Evolutionary conservation across 2,113 vertebrate genomes (phyloP).

Genomic region (Syngnathus scovelli): DNA sequence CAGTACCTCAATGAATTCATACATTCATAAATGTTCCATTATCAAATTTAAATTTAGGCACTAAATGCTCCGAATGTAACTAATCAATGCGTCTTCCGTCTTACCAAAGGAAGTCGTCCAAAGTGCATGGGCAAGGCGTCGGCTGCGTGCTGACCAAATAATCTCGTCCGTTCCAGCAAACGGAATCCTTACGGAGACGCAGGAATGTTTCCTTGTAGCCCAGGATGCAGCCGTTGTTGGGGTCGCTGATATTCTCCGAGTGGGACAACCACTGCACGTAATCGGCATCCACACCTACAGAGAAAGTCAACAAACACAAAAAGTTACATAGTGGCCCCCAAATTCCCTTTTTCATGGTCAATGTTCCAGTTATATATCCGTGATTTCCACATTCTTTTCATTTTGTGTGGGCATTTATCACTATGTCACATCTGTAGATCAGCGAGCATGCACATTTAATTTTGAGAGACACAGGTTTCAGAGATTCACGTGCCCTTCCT

Average conservation of each 20-base stretch:
- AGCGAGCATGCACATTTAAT: no score
- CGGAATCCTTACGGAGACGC: conserved; percentile 83
- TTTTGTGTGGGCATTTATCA: no score
- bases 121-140: conserved; percentile 78
- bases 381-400: no score
- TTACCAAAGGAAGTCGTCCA: conserved; percentile 92
- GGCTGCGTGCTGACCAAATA: conserved; percentile 78
- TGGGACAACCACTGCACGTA: conserved; percentile 93
- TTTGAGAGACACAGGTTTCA: no score
- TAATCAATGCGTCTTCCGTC: background rate
- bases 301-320: background rate
- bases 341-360: background rate
- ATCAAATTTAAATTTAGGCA: background rate
- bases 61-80: background rate
- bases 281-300: conserved; percentile 75
- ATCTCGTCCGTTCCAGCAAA: conserved; percentile 86
- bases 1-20: no score
- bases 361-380: background rate
- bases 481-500: no score
- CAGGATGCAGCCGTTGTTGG: conserved; percentile 88
- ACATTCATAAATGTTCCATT: background rate
- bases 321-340: background rate
- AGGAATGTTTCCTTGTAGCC: conserved; percentile 87
- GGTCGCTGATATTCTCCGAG: conserved; percentile 81
- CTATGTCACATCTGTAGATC: no score